These are phyloP conservation scores for Emberiza fucata DNA, from an alignment of 2,113 vertebrate genomes.

Conservation along the genomic window DNA sequence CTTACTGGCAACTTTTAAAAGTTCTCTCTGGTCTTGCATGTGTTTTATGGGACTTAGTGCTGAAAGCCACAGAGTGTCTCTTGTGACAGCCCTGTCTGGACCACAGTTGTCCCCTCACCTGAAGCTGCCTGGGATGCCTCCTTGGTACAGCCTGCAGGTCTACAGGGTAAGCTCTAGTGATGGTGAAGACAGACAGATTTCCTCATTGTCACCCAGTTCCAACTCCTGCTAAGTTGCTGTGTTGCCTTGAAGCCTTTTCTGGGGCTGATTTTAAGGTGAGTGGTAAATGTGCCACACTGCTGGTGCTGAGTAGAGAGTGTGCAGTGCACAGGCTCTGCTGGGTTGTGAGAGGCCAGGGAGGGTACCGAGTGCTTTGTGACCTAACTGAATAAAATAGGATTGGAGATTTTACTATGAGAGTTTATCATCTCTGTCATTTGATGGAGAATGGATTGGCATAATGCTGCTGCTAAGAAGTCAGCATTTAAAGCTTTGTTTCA, in stretches of 20 bases:
- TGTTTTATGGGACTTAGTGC: background rate
- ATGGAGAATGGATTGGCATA: background rate
- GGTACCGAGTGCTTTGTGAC: background rate
- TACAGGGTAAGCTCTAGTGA: background rate
- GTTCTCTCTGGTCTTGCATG: background rate
- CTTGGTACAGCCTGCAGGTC: background rate
- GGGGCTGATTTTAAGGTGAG: background rate
- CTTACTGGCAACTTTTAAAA: background rate
- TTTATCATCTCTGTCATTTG: background rate
- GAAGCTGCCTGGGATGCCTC: background rate
- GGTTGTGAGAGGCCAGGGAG: accelerated
- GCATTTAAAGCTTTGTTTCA: background rate
- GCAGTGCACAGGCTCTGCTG: background rate
- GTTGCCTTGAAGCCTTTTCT: background rate
- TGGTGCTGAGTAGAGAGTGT: background rate
- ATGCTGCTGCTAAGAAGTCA: background rate
- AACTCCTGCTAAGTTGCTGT: background rate
- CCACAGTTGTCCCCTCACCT: accelerated
- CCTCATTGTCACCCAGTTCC: background rate
- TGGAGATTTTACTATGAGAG: background rate
- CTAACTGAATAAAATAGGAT: background rate
- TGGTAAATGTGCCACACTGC: background rate
- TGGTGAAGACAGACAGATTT: background rate
- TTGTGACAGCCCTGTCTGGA: background rate
- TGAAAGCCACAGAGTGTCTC: background rate